Evolutionary conservation across 2,113 vertebrate genomes (phyloP).

Genomic region (Herpailurus yagouaroundi): DNA sequence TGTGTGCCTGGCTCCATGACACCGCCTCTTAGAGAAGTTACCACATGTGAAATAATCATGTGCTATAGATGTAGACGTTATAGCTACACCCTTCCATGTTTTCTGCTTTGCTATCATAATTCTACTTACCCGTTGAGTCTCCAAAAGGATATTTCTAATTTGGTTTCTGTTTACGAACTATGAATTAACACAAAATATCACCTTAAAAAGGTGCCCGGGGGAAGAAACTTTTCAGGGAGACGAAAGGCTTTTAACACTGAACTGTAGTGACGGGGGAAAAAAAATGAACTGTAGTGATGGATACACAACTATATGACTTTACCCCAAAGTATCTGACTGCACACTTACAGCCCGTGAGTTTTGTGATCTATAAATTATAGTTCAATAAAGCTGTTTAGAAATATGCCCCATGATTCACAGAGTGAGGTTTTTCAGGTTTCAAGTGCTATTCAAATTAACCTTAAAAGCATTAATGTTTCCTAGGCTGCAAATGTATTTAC

Average conservation of each 20-base stretch:
- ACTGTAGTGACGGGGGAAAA: background rate
- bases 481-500: background rate
- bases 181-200: background rate
- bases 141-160: background rate
- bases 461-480: background rate
- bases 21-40: background rate
- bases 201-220: background rate
- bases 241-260: background rate
- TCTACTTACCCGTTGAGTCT: background rate
- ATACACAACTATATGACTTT: background rate
- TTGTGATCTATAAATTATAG: background rate
- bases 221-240: background rate
- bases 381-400: constrained; percentile 23
- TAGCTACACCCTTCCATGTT: background rate
- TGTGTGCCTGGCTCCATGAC: background rate
- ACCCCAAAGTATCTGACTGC: background rate
- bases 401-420: background rate
- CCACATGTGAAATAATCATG: background rate
- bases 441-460: background rate
- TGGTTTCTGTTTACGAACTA: constrained; percentile 22
- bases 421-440: constrained; percentile 17
- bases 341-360: background rate
- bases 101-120: background rate
- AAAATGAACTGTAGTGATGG: background rate
- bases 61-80: background rate